These are phyloP conservation scores for Cyphomyrus discorhynchus DNA, from an alignment of 2,113 vertebrate genomes.

Conservation along the genomic window DNA sequence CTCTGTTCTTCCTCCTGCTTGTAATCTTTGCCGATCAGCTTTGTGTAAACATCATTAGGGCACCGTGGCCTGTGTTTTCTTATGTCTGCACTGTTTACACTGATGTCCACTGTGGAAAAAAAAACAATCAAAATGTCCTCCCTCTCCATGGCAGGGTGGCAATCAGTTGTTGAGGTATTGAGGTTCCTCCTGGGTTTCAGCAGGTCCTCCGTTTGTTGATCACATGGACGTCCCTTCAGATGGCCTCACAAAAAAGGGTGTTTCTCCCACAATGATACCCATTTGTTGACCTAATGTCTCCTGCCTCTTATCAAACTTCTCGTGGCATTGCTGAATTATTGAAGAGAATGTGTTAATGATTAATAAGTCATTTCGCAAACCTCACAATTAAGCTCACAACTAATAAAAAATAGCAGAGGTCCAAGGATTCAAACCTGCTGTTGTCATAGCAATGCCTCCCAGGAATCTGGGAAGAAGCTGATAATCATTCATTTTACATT, in stretches of 20 bases:
- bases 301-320: background rate
- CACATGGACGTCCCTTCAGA: background rate
- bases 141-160: background rate
- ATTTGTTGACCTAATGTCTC: background rate
- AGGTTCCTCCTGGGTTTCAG: background rate
- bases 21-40: background rate
- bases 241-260: background rate
- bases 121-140: background rate
- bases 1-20: background rate
- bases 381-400: background rate
- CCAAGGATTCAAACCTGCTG: background rate
- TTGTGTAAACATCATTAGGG: background rate
- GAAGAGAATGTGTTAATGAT: background rate
- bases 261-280: background rate
- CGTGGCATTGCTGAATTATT: background rate
- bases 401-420: background rate
- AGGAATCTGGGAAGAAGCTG: background rate
- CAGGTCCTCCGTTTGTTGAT: background rate
- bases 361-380: background rate
- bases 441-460: background rate
- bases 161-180: background rate
- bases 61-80: background rate
- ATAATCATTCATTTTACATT: background rate
- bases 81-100: background rate
- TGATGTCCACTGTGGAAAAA: background rate